These are phyloP conservation scores for Melanaphis sacchari DNA, from an alignment of 1,140 invertebrate genomes.

Conservation along the genomic window DNA sequence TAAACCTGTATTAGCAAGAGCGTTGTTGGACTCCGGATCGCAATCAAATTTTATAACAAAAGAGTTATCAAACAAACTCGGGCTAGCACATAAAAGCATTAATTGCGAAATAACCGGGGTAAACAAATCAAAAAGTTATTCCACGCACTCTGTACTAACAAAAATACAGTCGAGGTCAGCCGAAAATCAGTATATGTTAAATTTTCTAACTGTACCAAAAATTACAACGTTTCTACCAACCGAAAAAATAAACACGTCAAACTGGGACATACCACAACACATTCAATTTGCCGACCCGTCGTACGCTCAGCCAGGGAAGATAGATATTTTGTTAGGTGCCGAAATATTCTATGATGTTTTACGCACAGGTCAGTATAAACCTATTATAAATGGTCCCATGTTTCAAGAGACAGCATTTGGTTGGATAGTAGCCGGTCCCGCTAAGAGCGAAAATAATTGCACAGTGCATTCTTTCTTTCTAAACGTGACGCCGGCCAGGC, in stretches of 20 bases:
- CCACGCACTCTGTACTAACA: background rate
- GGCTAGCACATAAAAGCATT: background rate
- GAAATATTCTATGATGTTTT: constrained; percentile 8
- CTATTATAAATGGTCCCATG: background rate
- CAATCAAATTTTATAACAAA: background rate
- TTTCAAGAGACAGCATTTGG: background rate
- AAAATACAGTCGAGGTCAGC: background rate
- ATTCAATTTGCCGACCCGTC: background rate
- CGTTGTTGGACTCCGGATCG: background rate
- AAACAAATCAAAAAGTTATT: background rate
- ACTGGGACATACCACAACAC: background rate
- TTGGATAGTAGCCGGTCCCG: background rate
- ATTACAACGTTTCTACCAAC: background rate
- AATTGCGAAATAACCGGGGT: background rate
- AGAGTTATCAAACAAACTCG: background rate
- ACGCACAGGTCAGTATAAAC: background rate
- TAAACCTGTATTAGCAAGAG: background rate
- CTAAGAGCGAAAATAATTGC: background rate
- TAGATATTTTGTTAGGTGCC: constrained; percentile 26
- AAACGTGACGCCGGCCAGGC: too few relatives aligned
- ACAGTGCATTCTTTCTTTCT: background rate
- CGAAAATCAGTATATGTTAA: background rate
- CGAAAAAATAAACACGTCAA: background rate
- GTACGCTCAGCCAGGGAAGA: background rate
- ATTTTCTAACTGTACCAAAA: background rate